Evolutionary conservation across 2,797 vertebrate genomes (phyloP), one percentile per base, ranked within the genome.

Genomic region (Botia almorhae): DNA sequence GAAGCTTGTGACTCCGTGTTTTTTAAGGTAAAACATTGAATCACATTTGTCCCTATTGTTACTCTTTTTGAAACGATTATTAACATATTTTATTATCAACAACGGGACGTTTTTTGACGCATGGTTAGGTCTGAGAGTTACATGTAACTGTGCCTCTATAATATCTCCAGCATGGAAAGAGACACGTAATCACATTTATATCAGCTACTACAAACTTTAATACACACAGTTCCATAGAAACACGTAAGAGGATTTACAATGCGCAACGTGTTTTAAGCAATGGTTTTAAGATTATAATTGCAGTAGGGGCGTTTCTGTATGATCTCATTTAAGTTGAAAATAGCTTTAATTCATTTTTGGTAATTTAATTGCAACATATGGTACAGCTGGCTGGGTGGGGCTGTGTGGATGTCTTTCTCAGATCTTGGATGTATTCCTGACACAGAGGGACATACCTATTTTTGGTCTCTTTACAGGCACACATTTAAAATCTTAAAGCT

Each of bases 381-480:
- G 56, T n/a, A 26, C 58, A 72, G 58, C 46, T 78, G 69, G 5
- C 51, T 58, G 82, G 85, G 85, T 84, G 82, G 71, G 82, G 85
- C 85, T 60, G 29, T 74, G 69, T 78, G 39, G 46, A 74, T 85
- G 69, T 79, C 80, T 82, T 76, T 46, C 19, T 78, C 65, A 84
- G 81, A 82, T 82, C 81, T 81, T 74, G 58, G 75, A 85, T 86
- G 78, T 86, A 78, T 86, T 83, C 82, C 76, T 76, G 85, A 76
- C 76, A 85, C 56, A 46, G 69, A 68, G 19, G 43, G 19, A 80
- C 76, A 48, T 80, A 33, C 74, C 91, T 92, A 92, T 92, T 92
- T 90, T 89, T 39, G 81, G 89, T 88, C 79, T 71, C 73, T 46
- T 10, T 39, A 10, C 33, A 70, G 36, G 8, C 43, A 33, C 36